These are phyloP conservation scores for Philaenus spumarius DNA, from an alignment of 1,140 invertebrate genomes.

Conservation along the genomic window DNA sequence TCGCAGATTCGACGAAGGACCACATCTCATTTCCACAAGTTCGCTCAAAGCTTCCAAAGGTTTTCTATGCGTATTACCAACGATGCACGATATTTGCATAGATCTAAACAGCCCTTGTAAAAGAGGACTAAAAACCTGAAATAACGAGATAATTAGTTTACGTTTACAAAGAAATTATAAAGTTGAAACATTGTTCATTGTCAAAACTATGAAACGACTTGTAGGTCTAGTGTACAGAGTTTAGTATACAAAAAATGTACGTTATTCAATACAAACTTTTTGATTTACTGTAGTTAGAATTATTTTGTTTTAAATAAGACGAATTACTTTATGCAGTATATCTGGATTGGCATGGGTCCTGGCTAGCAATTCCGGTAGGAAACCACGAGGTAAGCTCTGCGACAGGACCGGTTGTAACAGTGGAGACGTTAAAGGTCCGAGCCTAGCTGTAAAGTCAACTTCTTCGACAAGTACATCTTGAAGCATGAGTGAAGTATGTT, in stretches of 20 bases:
- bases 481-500: constrained; percentile 52
- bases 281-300: no score
- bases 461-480: constrained; percentile 48
- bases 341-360: constrained; percentile 47
- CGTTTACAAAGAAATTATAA: no score
- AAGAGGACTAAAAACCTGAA: constrained; percentile 60
- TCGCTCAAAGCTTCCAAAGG: constrained; percentile 60
- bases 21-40: constrained; percentile 61
- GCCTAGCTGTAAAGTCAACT: constrained; percentile 18
- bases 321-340: constrained; percentile 45
- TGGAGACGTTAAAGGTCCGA: constrained; percentile 39
- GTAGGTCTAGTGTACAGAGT: no score
- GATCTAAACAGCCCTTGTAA: constrained; percentile 58
- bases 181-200: no score
- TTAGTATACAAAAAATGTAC: no score
- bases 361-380: constrained; percentile 55
- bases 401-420: constrained; percentile 53
- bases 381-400: constrained; percentile 57
- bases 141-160: no score
- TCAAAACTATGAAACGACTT: no score
- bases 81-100: constrained; percentile 62
- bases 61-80: constrained; percentile 60
- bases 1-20: constrained; percentile 46
- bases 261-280: no score
- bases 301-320: no score